Base-by-base conservation (phyloP, 2,797 vertebrate species). In the Kryptolebias ocellatus region DNA sequence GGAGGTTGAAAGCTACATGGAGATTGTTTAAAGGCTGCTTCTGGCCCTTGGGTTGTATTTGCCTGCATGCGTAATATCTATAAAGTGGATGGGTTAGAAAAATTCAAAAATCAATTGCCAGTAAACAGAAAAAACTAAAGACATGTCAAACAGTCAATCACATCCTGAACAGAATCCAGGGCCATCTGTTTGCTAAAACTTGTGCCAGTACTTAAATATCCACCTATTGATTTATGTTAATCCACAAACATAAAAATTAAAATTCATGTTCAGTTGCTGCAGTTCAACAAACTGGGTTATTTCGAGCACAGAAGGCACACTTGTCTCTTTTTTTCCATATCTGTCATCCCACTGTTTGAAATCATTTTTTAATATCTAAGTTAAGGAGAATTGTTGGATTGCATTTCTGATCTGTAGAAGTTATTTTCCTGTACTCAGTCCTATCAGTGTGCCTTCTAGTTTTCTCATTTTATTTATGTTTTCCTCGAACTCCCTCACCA, bases 161-260 rank as follows among this genome's bases (percentile, higher is more conserved):
- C 60, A 75, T 82, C 61, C 67, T 76, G 73, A 81, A 64, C 53
- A 51, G 18, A 46, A 31, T 83, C 78, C 72, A 81, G 75, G 44
- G 60, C 64, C 67, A 85, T 73, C 74, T 83, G 74, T 82, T 80
- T 68, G 76, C 67, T 79, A 72, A 75, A 74, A 70, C 61, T 45
- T 29, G 3, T 52, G 78, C 76, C 83, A 86, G 72, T 67, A 88
- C 60, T n/a, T 17, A 67, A 78, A 80, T 70, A 78, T 78, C 58
- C 60, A 52, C 59, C 70, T 67, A 70, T 85, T 70, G 37, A 52
- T 63, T 76, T 79, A 70, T 60, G 57, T 66, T 28, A 8, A 61
- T 29, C 6, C 82, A 64, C 61, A 87, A 76, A 80, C 64, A 80
- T 78, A 50, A 70, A 49, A 78, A 50, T 69, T 49, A 20, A 66